Percentiles rank a stretch among this genome's conserved stretches.
Conservation (phyloP, 2,113 vertebrate species). For the Acanthisitta chloris region DNA sequence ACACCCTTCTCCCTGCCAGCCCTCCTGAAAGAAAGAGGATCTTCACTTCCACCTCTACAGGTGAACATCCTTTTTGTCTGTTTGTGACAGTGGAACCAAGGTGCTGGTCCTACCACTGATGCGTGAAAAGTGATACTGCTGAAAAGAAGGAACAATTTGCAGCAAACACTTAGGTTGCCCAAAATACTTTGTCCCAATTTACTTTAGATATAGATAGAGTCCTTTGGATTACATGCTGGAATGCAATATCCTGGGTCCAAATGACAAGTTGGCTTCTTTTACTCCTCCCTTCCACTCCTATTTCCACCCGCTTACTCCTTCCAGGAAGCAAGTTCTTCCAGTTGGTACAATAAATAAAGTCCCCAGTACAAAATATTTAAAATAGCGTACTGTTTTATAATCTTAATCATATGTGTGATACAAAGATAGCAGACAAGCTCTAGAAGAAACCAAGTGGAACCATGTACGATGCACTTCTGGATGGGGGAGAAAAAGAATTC, state of each 20-base stretch:
- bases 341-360: neutral
- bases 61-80: neutral
- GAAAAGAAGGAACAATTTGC: neutral
- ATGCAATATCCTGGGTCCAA: neutral
- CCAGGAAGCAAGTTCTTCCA: neutral
- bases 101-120: neutral
- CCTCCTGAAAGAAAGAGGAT: neutral
- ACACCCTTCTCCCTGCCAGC: neutral
- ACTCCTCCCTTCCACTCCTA: accelerated
- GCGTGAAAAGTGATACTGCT: neutral
- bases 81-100: neutral
- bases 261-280: neutral
- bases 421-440: neutral
- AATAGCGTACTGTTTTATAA: neutral
- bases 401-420: neutral
- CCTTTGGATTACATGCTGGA: neutral
- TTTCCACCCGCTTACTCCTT: neutral
- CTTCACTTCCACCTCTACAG: neutral
- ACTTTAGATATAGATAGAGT: neutral
- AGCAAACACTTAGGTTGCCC: neutral
- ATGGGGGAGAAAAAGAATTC: neutral
- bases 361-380: neutral
- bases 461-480: neutral
- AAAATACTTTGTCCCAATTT: neutral
- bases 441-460: neutral